phyloP scores from a whole-genome alignment of 2,113 vertebrate genomes.

The Phylloscopus trochilus region DNA sequence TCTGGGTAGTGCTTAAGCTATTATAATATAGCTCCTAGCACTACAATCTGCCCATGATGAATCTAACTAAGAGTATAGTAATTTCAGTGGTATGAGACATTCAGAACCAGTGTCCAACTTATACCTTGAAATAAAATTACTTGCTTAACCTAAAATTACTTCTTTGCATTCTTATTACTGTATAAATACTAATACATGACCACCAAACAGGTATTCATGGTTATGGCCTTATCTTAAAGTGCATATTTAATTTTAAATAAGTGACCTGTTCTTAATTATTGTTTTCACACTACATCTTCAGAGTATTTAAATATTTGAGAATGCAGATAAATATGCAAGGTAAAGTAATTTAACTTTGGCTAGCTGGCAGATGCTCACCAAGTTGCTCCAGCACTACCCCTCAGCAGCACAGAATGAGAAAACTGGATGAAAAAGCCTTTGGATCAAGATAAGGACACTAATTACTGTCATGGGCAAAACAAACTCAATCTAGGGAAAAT shows the following conservation, averaged over 20 bases:
- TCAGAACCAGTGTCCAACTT: not conserved
- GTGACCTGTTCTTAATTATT: not conserved
- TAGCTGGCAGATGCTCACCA: not conserved
- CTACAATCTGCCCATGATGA: not conserved
- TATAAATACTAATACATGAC: not conserved
- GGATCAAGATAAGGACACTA: not conserved
- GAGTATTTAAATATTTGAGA: not conserved
- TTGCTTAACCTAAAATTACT: not conserved
- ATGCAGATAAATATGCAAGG: not conserved
- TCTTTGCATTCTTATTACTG: not conserved
- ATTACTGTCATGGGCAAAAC: not conserved
- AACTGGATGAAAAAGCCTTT: accelerated
- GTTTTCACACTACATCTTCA: not conserved
- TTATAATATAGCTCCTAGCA: not conserved
- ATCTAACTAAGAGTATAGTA: not conserved
- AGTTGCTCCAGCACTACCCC: not conserved
- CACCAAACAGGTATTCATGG: not conserved
- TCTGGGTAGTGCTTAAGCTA: not conserved
- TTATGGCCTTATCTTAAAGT: not conserved
- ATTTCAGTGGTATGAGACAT: not conserved
- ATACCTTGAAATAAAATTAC: not conserved
- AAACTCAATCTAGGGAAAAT: not conserved
- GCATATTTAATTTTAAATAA: not conserved
- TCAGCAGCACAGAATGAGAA: not conserved
- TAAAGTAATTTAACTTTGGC: not conserved